A percentile compares a stretch with the other conserved stretches of the same genome.
phyloP scores from a whole-genome alignment of 1,140 invertebrate species.

The Hermatobates lingyangjiaoensis region DNA sequence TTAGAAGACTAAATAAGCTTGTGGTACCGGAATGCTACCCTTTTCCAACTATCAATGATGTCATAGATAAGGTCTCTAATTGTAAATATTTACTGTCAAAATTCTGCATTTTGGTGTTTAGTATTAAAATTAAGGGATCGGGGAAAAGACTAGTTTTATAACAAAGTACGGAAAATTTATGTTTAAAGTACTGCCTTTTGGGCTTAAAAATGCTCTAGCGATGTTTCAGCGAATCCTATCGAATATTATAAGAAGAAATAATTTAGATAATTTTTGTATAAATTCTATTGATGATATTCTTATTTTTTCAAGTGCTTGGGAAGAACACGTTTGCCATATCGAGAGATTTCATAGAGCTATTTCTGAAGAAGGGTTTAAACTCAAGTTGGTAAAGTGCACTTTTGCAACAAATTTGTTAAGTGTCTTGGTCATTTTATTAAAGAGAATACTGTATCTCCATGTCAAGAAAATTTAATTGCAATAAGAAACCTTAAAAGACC shows the following conservation, averaged over 20 bases:
- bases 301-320: slow-evolving; percentile 15
- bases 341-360: slow-evolving; percentile 9
- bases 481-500: slow-evolving; percentile 15
- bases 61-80: slow-evolving; percentile 10
- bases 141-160: slow-evolving; percentile 15
- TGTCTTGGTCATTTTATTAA: slow-evolving; percentile 18
- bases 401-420: slow-evolving; percentile 19
- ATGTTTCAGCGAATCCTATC: slow-evolving; percentile 24
- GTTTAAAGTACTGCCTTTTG: slow-evolving; percentile 15
- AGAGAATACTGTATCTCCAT: slow-evolving; percentile 15
- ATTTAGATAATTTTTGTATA: slow-evolving; percentile 27
- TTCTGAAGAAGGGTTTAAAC: slow-evolving; percentile 19
- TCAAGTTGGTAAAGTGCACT: slow-evolving; percentile 21
- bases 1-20: slow-evolving; percentile 10
- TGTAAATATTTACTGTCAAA: slow-evolving; percentile 14
- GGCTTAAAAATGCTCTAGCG: slow-evolving; percentile 10
- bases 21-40: slow-evolving; percentile 11
- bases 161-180: slow-evolving; percentile 15
- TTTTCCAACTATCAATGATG: slow-evolving; percentile 14
- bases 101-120: slow-evolving; percentile 18
- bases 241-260: slow-evolving; percentile 25
- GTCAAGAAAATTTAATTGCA: slow-evolving; percentile 17
- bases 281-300: slow-evolving; percentile 21
- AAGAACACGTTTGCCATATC: slow-evolving; percentile 15
- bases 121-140: slow-evolving; percentile 15